A percentile compares a stretch with the other conserved stretches of the same genome.
Conservation (phyloP, 2,113 vertebrate genomes). For the Damaliscus lunatus region DNA sequence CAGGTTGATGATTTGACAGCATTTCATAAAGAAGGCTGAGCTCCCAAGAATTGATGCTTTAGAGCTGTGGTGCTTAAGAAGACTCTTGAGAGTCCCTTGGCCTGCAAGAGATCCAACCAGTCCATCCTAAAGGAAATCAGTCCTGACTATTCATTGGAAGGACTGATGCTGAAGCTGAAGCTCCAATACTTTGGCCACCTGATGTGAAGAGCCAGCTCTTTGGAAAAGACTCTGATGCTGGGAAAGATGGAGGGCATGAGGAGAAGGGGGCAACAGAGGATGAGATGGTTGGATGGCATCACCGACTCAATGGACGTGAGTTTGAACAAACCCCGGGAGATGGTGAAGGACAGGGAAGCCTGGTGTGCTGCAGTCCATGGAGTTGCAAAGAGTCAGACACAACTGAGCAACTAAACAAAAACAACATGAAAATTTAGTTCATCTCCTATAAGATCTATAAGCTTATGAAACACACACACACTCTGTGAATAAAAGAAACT, state of each 20-base stretch:
- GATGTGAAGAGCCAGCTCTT: background rate
- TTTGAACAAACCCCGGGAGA: background rate
- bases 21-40: background rate
- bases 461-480: background rate
- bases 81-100: background rate
- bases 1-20: background rate
- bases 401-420: background rate
- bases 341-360: background rate
- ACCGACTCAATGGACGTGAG: fast-evolving
- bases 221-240: background rate
- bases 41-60: background rate
- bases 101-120: background rate
- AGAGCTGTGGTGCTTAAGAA: background rate
- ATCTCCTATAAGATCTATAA: background rate
- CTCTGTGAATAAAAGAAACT: background rate
- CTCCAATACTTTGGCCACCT: background rate
- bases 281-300: background rate
- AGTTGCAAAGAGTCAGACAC: background rate
- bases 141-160: background rate
- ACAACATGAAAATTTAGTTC: background rate
- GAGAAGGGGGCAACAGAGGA: background rate
- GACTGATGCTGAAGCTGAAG: background rate
- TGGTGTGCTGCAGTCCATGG: background rate
- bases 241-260: background rate
- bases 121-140: background rate